These are phyloP conservation scores for Sciurus carolinensis DNA, from an alignment of 2,797 vertebrate species.

Conservation along the genomic window DNA sequence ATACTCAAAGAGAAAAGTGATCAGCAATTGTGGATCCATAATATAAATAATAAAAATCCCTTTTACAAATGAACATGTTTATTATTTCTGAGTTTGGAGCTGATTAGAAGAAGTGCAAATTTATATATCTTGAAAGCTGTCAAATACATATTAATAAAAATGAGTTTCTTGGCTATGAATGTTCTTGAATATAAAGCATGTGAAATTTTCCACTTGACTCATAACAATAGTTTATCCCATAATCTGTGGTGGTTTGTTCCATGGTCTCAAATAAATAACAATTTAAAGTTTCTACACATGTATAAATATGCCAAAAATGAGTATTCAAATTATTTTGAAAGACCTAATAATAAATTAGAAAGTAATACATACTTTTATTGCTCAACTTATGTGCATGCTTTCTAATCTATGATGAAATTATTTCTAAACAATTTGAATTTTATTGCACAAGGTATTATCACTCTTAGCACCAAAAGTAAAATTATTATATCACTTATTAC, in stretches of 20 bases:
- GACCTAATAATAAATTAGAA: not conserved
- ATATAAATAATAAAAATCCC: not conserved
- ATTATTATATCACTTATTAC: not conserved
- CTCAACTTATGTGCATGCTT: not conserved
- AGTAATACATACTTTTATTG: not conserved
- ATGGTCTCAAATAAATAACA: not conserved
- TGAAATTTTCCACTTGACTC: not conserved
- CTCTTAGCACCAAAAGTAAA: not conserved
- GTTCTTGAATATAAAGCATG: not conserved
- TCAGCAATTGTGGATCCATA: not conserved
- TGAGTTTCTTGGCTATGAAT: not conserved
- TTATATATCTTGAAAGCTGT: not conserved
- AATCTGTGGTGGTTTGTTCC: not conserved
- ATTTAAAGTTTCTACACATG: not conserved
- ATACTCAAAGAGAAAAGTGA: not conserved
- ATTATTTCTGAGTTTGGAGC: not conserved
- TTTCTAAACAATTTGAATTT: constrained; percentile 38
- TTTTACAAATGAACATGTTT: not conserved
- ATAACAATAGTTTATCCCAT: not conserved
- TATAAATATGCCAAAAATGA: not conserved
- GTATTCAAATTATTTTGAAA: constrained; percentile 6
- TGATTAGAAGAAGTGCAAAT: not conserved
- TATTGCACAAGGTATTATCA: not conserved
- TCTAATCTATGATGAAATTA: not conserved
- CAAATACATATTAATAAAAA: not conserved